A percentile compares a stretch with the other conserved stretches of the same genome.
These are phyloP conservation scores for Mirounga angustirostris DNA, from an alignment of 2,113 vertebrate species.

Conservation along the genomic window DNA sequence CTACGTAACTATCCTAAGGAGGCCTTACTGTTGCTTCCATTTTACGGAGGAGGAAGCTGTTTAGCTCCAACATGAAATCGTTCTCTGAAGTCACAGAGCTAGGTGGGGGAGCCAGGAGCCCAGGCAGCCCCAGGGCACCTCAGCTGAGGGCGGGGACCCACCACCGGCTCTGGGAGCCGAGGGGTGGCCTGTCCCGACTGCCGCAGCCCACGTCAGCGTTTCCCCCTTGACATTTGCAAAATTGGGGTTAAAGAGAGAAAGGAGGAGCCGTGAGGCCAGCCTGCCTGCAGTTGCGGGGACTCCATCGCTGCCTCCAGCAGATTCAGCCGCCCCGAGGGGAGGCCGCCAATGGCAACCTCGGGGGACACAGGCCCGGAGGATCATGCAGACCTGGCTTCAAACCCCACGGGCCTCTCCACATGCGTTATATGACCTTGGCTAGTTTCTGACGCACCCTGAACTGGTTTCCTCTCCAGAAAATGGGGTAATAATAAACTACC, in stretches of 20 bases:
- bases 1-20: not conserved
- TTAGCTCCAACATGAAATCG: not conserved
- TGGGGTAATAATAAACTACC: not conserved
- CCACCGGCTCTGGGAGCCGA: no score
- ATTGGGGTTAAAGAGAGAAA: not conserved
- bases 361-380: not conserved
- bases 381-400: not conserved
- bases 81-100: not conserved
- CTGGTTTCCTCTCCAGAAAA: not conserved
- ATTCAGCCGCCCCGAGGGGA: not conserved
- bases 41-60: not conserved
- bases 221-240: not conserved
- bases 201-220: not conserved
- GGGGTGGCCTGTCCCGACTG: not conserved
- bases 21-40: not conserved
- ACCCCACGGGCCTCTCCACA: not conserved
- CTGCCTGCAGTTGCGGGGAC: fast-evolving
- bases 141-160: fast-evolving
- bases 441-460: not conserved
- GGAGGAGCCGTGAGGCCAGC: not conserved
- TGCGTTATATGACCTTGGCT: not conserved
- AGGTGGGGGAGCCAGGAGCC: not conserved
- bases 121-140: not conserved
- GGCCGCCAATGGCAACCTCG: not conserved
- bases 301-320: not conserved